These are phyloP conservation scores for Amyelois transitella DNA, from an alignment of 1,140 invertebrate genomes.

Conservation along the genomic window DNA sequence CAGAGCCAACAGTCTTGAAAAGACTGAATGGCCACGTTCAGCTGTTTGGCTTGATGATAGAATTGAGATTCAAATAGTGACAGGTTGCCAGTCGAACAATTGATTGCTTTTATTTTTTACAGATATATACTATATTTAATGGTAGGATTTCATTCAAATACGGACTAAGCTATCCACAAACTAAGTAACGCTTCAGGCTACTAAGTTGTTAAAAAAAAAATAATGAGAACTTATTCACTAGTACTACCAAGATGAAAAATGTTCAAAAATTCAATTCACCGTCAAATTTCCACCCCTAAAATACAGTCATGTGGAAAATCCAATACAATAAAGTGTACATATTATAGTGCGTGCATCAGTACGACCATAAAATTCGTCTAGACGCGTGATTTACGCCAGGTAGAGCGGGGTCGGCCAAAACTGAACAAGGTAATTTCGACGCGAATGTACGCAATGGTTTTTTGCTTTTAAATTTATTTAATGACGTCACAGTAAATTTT, in stretches of 20 bases:
- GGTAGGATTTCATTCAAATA: no score
- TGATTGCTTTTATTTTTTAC: no score
- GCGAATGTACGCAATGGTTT: background rate
- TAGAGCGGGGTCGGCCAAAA: background rate
- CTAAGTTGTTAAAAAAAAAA: no score
- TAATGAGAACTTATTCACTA: background rate
- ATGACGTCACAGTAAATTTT: background rate
- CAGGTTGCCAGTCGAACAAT: no score
- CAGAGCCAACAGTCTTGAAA: no score
- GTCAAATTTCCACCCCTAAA: background rate
- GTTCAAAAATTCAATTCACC: background rate
- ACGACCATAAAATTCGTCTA: slow-evolving; percentile 54
- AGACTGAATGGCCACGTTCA: no score
- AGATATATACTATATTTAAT: no score
- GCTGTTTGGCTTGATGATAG: no score
- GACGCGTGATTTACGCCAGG: slow-evolving; percentile 28
- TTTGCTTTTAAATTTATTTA: background rate
- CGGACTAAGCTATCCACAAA: no score
- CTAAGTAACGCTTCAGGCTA: no score
- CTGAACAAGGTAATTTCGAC: background rate
- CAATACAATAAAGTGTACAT: slow-evolving; percentile 5
- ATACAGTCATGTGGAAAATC: slow-evolving; percentile 2
- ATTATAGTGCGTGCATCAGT: slow-evolving; percentile 4
- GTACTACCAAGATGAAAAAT: background rate
- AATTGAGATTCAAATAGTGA: no score